Evolutionary conservation across 2,888 invertebrate species (phyloP).

Genomic region (Cordilura impudica): DNA sequence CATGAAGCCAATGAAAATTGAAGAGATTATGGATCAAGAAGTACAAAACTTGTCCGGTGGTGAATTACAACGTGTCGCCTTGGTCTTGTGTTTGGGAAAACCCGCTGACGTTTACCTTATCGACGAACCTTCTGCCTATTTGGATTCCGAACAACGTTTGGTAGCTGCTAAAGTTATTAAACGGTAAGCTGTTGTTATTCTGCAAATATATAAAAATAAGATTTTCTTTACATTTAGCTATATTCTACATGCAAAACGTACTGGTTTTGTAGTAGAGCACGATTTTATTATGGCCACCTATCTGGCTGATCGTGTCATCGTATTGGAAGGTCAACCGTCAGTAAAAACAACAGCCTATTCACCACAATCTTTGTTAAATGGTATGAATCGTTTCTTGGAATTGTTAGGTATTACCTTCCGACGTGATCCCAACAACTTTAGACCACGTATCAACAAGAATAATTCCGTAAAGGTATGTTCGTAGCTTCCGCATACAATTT

Average conservation of each 20-base stretch:
- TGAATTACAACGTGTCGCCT: conserved; percentile 97
- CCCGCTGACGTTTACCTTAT: conserved; percentile 99
- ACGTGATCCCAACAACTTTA: conserved; percentile 98
- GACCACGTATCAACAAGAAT: conserved; percentile 98
- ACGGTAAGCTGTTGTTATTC: conserved; percentile 80
- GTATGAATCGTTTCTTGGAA: conserved; percentile 98
- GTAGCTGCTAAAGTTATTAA: conserved; percentile 99
- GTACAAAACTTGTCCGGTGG: conserved; percentile 99
- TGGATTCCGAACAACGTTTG: conserved; percentile 99
- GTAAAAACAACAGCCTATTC: conserved; percentile 92
- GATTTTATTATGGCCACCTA: conserved; percentile 99
- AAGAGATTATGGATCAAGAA: conserved; percentile 98
- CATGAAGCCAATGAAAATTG: conserved; percentile 98
- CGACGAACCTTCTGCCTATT: conserved; percentile 98
- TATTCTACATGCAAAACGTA: conserved; percentile 99
- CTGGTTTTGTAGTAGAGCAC: conserved; percentile 99
- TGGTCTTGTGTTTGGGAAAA: conserved; percentile 97
- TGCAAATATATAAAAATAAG: conserved; percentile 56
- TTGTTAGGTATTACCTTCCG: conserved; percentile 98
- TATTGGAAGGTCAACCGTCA: conserved; percentile 97
- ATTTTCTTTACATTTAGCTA: conserved; percentile 80
- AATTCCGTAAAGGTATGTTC: conserved; percentile 91
- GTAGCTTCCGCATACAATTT: neutral
- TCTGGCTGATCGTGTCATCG: conserved; percentile 97
- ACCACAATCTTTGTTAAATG: conserved; percentile 95